phyloP scores from a whole-genome alignment of 2,888 invertebrate genomes.

The Rhagium mordax region DNA sequence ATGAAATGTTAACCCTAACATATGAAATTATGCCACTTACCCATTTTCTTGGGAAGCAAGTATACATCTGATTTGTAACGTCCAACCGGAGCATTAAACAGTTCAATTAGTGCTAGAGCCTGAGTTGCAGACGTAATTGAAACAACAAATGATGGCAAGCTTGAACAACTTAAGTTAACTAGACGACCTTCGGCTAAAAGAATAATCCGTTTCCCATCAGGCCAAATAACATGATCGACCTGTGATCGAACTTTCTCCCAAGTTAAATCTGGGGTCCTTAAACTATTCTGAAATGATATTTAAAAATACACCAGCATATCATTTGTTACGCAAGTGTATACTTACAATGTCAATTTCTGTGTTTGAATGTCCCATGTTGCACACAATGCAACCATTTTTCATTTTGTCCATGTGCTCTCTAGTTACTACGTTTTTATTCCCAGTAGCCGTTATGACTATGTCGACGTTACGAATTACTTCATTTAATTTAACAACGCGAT shows the following conservation, averaged over 20 bases:
- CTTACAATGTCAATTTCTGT: conserved; percentile 94
- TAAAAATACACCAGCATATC: conserved; percentile 6
- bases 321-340: conserved; percentile 45
- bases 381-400: conserved; percentile 96
- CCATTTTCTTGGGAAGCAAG: conserved; percentile 98
- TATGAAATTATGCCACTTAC: too few species aligned
- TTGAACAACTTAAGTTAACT: conserved; percentile 97
- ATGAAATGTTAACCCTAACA: too few species aligned
- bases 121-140: conserved; percentile 98
- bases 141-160: conserved; percentile 97
- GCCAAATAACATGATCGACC: conserved; percentile 99
- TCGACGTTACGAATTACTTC: conserved; percentile 95
- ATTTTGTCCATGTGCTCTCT: conserved; percentile 97
- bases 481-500: conserved; percentile 93
- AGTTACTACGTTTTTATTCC: conserved; percentile 96
- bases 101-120: conserved; percentile 95
- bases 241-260: conserved; percentile 98
- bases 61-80: conserved; percentile 98
- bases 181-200: conserved; percentile 95
- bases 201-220: conserved; percentile 95
- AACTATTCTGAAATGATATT: conserved; percentile 77
- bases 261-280: conserved; percentile 93
- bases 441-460: conserved; percentile 97
- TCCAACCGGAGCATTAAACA: conserved; percentile 95
- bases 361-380: conserved; percentile 98